Conservation (phyloP, 2,888 invertebrate species). For the Drosophila anomalata region DNA sequence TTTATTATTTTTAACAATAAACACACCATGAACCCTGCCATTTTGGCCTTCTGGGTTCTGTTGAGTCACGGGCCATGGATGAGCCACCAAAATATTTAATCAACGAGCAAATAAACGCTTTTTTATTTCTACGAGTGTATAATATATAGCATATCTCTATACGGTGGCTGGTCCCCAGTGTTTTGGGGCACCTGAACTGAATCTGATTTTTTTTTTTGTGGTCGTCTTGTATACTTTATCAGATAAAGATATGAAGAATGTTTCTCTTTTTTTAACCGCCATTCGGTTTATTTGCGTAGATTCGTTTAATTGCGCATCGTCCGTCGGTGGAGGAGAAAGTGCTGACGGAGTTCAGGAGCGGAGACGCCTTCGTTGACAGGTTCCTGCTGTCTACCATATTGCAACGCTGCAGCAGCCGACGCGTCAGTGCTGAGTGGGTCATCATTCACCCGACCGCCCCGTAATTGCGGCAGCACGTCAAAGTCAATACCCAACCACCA, state of each 20-base stretch:
- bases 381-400: slow-evolving; percentile 33
- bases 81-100: slow-evolving; percentile 27
- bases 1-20: slow-evolving; percentile 21
- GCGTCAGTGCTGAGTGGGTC: neutral
- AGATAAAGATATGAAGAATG: slow-evolving; percentile 31
- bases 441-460: neutral
- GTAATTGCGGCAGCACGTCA: neutral
- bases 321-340: slow-evolving; percentile 34
- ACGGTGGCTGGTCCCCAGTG: slow-evolving; percentile 28
- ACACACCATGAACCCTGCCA: slow-evolving; percentile 9
- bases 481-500: neutral
- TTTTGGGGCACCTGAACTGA: neutral
- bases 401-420: slow-evolving; percentile 11
- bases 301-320: slow-evolving; percentile 65
- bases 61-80: slow-evolving; percentile 24
- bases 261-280: slow-evolving; percentile 22
- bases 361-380: slow-evolving; percentile 50
- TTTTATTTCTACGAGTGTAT: slow-evolving; percentile 27
- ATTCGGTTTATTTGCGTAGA: slow-evolving; percentile 60
- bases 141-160: slow-evolving; percentile 39
- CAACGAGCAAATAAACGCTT: slow-evolving; percentile 13
- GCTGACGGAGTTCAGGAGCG: slow-evolving; percentile 51
- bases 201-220: slow-evolving; percentile 5
- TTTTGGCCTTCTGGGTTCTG: slow-evolving; percentile 12
- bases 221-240: slow-evolving; percentile 26